Evolutionary conservation across 2,888 invertebrate species (phyloP).

Genomic region (Brachyptera putata): DNA sequence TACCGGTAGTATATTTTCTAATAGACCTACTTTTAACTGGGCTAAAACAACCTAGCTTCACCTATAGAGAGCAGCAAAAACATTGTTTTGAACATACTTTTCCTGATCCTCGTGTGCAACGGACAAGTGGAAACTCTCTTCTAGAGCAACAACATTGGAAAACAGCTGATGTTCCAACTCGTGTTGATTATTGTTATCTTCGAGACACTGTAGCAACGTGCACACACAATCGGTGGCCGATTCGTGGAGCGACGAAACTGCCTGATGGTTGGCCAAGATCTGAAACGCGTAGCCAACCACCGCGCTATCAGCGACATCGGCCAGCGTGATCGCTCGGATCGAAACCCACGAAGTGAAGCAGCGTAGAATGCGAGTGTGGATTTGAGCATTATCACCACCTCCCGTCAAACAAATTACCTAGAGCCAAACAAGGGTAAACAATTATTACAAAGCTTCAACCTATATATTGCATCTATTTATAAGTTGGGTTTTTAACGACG

Average conservation of each 20-base stretch:
- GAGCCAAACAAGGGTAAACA: conserved; percentile 36
- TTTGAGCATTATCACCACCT: conserved; percentile 59
- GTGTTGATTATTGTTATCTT: conserved; percentile 67
- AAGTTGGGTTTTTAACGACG: no score
- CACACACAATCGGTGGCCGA: conserved; percentile 89
- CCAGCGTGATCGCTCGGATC: conserved; percentile 73
- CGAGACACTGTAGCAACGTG: conserved; percentile 75
- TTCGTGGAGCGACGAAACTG: conserved; percentile 60
- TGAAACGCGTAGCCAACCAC: conserved; percentile 66
- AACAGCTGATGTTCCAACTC: conserved; percentile 76
- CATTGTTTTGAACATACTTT: conserved; percentile 64
- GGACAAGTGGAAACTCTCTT: conserved; percentile 82
- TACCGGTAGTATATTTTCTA: no score
- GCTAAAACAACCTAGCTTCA: no score
- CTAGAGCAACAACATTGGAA: conserved; percentile 72
- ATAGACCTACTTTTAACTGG: no score
- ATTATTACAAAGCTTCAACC: no score
- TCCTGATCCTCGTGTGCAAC: conserved; percentile 92
- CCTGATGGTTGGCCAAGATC: conserved; percentile 46
- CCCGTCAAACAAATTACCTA: conserved; percentile 67
- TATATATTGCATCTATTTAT: no score
- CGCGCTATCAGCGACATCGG: conserved; percentile 66
- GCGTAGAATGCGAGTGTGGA: conserved; percentile 68
- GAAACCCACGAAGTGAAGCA: conserved; percentile 92
- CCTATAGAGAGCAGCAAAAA: no score